phyloP scores from a whole-genome alignment of 1,140 invertebrate species.

The Aphis gossypii region DNA sequence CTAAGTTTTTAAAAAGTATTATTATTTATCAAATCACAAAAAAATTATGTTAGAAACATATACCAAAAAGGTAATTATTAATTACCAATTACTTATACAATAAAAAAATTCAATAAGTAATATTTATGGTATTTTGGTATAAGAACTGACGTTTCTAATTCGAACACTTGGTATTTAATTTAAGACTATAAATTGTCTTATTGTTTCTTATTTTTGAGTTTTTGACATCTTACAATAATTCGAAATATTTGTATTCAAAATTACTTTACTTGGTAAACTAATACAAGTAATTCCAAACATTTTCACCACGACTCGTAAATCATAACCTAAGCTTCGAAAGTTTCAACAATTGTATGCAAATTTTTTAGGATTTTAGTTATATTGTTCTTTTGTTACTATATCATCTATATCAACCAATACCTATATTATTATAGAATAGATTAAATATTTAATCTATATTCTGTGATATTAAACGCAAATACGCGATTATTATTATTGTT shows the following conservation, averaged over 20 bases:
- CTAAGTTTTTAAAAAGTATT: neutral
- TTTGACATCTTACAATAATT: neutral
- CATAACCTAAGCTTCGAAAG: neutral
- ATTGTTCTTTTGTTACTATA: neutral
- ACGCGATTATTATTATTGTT: no score
- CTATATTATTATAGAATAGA: no score
- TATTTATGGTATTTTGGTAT: neutral
- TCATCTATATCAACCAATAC: no score
- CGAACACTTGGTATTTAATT: neutral
- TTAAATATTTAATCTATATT: no score
- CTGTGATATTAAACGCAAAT: no score
- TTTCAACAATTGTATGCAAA: neutral
- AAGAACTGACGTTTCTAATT: neutral
- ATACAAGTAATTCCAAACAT: neutral
- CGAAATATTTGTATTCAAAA: neutral
- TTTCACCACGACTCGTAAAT: neutral
- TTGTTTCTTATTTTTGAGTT: neutral
- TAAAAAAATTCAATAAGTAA: neutral
- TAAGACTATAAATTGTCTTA: neutral
- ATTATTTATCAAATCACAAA: neutral
- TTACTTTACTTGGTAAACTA: neutral
- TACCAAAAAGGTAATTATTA: no score
- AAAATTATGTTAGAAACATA: neutral
- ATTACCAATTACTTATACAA: neutral
- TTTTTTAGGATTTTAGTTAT: neutral